These are phyloP conservation scores for Montipora sp. DNA, from an alignment of 64 coral and sea anemone species.

Conservation along the genomic window DNA sequence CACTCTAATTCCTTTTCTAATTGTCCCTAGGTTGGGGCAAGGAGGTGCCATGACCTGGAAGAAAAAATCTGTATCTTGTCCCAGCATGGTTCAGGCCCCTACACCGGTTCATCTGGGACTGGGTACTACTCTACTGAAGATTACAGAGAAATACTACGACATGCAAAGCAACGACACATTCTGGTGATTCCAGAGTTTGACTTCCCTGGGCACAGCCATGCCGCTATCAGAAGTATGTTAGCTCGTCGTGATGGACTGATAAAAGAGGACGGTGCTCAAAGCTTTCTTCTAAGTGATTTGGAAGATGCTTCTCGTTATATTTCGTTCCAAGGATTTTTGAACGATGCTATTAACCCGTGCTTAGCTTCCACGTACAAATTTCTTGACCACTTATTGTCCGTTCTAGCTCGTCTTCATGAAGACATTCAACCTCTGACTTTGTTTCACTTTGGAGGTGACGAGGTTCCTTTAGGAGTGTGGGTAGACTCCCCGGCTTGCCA, in stretches of 20 bases:
- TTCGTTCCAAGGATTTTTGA: constrained; percentile 52
- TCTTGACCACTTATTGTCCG: constrained; percentile 37
- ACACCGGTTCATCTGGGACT: constrained; percentile 3
- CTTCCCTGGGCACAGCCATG: constrained; percentile 78
- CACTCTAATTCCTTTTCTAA: background rate
- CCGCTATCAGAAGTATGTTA: constrained; percentile 69
- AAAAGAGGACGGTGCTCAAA: constrained; percentile 15
- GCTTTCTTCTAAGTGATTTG: constrained; percentile 50
- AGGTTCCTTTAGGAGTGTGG: constrained; percentile 43
- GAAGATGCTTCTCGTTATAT: constrained; percentile 56
- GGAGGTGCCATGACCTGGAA: constrained; percentile 63
- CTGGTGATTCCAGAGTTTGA: constrained; percentile 83
- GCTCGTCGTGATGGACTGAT: constrained; percentile 44
- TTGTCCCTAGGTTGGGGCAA: constrained; percentile 57
- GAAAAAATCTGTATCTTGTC: constrained; percentile 65
- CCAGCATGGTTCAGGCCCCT: constrained; percentile 56
- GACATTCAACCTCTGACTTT: constrained; percentile 52
- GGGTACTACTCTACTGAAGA: constrained; percentile 3
- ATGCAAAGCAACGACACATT: constrained; percentile 68
- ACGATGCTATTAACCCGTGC: constrained; percentile 79
- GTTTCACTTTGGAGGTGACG: constrained; percentile 83
- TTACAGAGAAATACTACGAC: constrained; percentile 31
- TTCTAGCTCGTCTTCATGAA: constrained; percentile 51
- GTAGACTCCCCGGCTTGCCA: constrained; percentile 17
- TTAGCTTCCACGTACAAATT: constrained; percentile 75